A percentile compares a stretch with the other conserved stretches of the same genome.
Evolutionary conservation across 2,113 vertebrate genomes (phyloP).

Genomic region (Oreotrochilus melanogaster): DNA sequence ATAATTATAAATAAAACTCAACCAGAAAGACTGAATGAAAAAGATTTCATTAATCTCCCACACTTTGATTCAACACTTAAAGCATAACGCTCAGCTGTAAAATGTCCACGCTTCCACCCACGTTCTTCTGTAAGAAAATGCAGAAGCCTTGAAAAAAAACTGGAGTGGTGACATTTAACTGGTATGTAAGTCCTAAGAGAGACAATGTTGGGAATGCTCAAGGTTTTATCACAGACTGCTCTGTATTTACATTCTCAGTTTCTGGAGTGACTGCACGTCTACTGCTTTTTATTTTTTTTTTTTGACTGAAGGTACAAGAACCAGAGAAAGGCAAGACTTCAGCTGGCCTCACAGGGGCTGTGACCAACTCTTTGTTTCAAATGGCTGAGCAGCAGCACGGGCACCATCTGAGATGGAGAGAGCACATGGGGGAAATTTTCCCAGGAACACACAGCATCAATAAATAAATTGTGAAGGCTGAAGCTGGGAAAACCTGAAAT

Average conservation of each 20-base stretch:
- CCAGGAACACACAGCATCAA: not conserved
- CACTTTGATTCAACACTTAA: constrained; percentile 2
- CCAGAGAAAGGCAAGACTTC: not conserved
- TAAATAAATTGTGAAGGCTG: not conserved
- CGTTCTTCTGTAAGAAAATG: not conserved
- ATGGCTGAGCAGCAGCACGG: accelerated
- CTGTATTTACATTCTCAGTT: not conserved
- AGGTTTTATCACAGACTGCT: not conserved
- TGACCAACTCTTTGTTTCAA: not conserved
- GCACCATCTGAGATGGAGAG: not conserved
- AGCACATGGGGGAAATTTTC: accelerated
- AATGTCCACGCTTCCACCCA: not conserved
- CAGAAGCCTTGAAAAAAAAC: not conserved
- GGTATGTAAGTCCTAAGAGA: not conserved
- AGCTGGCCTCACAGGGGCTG: not conserved
- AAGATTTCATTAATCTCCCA: constrained; percentile 21
- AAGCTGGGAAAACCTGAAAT: accelerated
- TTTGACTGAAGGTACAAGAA: not conserved
- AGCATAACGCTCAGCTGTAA: not conserved
- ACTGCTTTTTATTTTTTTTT: not conserved
- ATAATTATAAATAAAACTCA: constrained; percentile 48
- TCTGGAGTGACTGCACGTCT: not conserved
- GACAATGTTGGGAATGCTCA: not conserved
- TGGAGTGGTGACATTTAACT: not conserved
- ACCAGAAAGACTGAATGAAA: constrained; percentile 18